Evolutionary conservation across 2,113 vertebrate genomes (phyloP).

Genomic region (Zeus faber): DNA sequence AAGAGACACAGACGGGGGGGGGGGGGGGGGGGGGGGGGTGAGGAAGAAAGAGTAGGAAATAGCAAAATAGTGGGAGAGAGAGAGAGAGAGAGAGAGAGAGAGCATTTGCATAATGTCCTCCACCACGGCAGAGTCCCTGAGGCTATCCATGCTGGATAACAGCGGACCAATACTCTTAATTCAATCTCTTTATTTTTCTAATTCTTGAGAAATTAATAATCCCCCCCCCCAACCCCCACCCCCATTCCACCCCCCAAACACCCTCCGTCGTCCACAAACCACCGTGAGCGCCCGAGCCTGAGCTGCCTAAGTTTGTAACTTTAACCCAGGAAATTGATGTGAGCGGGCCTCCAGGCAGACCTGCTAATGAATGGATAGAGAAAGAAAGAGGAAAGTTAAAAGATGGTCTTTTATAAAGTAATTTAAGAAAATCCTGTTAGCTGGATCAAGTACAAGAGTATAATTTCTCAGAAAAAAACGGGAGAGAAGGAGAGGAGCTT

Average conservation of each 20-base stretch:
- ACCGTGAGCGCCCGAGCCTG: slow-evolving; percentile 91
- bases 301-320: slow-evolving; percentile 98
- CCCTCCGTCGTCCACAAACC: slow-evolving; percentile 78
- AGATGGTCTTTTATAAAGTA: slow-evolving; percentile 99
- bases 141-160: slow-evolving; percentile 96
- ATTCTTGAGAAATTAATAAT: slow-evolving; percentile 99
- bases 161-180: slow-evolving; percentile 99
- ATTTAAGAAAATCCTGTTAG: slow-evolving; percentile 99
- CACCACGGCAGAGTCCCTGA: slow-evolving; percentile 93
- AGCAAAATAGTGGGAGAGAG: slow-evolving; percentile 14
- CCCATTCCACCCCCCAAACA: slow-evolving; percentile 60
- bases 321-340: slow-evolving; percentile 97
- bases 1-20: slow-evolving; percentile 26
- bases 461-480: slow-evolving; percentile 92
- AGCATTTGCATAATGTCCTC: slow-evolving; percentile 99
- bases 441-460: slow-evolving; percentile 99
- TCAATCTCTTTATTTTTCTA: slow-evolving; percentile 99
- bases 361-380: slow-evolving; percentile 99
- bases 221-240: slow-evolving; percentile 79
- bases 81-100: slow-evolving; percentile 49
- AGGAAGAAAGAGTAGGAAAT: slow-evolving; percentile 40
- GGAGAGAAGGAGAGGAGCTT: slow-evolving; percentile 70
- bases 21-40: slow-evolving; percentile 28
- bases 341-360: slow-evolving; percentile 97
- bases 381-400: slow-evolving; percentile 99